Evolutionary conservation across 2,797 vertebrate species (phyloP).

Genomic region (Acanthiza pusilla): DNA sequence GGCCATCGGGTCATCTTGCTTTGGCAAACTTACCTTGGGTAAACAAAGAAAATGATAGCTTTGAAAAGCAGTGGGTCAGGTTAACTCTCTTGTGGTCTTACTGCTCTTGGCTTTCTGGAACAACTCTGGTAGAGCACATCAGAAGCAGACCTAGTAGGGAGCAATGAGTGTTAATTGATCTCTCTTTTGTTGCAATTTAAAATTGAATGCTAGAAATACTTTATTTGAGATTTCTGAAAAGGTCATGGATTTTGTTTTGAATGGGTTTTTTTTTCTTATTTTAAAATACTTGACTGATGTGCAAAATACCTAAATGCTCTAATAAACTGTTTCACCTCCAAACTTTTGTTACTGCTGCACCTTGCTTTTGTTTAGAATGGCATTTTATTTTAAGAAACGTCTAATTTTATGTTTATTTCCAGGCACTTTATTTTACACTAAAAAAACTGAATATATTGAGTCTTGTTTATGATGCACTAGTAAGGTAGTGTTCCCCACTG

Average conservation of each 20-base stretch:
- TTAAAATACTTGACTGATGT: not conserved
- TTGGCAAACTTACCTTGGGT: not conserved
- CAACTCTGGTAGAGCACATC: accelerated
- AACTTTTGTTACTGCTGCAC: not conserved
- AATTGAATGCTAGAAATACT: not conserved
- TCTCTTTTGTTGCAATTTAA: not conserved
- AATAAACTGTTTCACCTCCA: not conserved
- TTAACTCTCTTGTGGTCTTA: not conserved
- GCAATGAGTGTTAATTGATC: not conserved
- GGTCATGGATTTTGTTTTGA: not conserved
- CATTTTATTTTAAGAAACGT: not conserved
- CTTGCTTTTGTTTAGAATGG: not conserved
- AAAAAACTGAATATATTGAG: not conserved
- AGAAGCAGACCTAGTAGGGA: not conserved
- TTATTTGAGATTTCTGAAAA: not conserved
- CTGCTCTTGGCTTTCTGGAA: not conserved
- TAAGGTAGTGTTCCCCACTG: not conserved
- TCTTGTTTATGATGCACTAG: not conserved
- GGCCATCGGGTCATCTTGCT: not conserved
- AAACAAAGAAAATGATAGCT: not conserved
- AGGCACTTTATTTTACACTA: not conserved
- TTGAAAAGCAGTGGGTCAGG: not conserved
- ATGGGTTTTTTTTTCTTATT: not conserved
- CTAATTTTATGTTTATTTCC: not conserved
- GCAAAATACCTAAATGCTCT: not conserved